phyloP scores from a whole-genome alignment of 2,797 vertebrate genomes.

The Acanthis flammea region DNA sequence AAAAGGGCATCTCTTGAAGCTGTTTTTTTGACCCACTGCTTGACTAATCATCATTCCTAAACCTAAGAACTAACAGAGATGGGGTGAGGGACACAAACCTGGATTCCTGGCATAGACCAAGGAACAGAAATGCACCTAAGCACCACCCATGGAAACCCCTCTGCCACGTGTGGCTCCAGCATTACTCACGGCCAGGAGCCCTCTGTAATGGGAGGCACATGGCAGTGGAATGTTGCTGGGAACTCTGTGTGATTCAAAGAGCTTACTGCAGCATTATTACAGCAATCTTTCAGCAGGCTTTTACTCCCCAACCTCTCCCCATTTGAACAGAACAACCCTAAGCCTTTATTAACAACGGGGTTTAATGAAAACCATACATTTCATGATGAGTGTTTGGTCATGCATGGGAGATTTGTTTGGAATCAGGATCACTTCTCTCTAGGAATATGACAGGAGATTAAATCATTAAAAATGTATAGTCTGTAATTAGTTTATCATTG shows the following conservation, averaged over 20 bases:
- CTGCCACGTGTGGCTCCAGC: background rate
- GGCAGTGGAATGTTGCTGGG: conserved; percentile 34
- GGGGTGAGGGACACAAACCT: background rate
- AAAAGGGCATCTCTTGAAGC: background rate
- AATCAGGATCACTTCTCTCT: conserved; percentile 64
- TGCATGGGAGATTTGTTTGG: conserved; percentile 71
- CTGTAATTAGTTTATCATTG: conserved; percentile 72
- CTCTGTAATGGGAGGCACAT: background rate
- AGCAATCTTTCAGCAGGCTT: conserved; percentile 26
- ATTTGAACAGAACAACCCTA: conserved; percentile 49
- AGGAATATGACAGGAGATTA: conserved; percentile 74
- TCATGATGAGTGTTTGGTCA: conserved; percentile 62
- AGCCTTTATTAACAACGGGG: conserved; percentile 62
- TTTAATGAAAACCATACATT: conserved; percentile 75
- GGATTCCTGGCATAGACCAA: background rate
- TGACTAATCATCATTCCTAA: background rate
- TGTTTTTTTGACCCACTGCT: background rate
- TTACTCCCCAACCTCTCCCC: conserved; percentile 39
- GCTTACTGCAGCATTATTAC: conserved; percentile 60
- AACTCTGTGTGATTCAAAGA: background rate
- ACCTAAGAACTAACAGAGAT: background rate
- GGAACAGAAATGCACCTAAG: background rate
- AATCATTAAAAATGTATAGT: conserved; percentile 78
- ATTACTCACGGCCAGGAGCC: background rate
- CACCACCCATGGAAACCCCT: background rate